phyloP scores from a whole-genome alignment of 2,888 invertebrate genomes.

The Imbricaverruca yamaguchii region DNA sequence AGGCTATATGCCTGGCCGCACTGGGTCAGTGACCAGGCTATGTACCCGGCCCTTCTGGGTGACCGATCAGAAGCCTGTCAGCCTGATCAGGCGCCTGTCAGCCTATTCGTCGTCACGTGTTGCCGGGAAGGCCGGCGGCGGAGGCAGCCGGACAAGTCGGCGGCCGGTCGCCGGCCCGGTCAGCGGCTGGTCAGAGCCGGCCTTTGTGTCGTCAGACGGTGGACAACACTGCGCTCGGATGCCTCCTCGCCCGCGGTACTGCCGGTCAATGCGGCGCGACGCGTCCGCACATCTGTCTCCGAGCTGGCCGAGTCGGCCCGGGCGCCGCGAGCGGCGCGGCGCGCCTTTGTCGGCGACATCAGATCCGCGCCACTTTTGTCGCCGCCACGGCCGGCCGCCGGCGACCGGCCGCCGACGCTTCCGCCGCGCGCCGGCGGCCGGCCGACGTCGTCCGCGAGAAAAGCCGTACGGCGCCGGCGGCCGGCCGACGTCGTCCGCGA shows the following conservation, averaged over 20 bases:
- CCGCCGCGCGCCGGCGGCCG: neutral
- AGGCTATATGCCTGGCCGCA: no score
- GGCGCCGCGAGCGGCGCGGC: neutral
- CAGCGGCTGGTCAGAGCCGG: no score
- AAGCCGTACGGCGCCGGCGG: neutral
- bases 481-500: neutral
- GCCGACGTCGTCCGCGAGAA: neutral
- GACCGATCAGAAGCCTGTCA: no score
- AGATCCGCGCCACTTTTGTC: neutral
- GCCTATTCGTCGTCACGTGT: no score
- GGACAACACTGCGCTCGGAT: neutral
- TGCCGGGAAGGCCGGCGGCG: no score
- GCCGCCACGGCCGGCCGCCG: neutral
- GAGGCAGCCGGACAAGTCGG: no score
- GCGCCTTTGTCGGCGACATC: slow-evolving; percentile 6
- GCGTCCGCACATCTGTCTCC: neutral
- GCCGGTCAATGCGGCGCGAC: neutral
- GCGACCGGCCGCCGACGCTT: neutral
- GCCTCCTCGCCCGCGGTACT: neutral
- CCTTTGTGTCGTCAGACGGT: neutral
- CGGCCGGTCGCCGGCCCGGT: no score
- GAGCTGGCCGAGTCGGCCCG: neutral
- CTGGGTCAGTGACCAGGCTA: no score
- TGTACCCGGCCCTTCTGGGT: no score
- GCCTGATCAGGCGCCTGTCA: no score